phyloP scores from a whole-genome alignment of 2,113 vertebrate genomes.

The Morone chrysops region DNA sequence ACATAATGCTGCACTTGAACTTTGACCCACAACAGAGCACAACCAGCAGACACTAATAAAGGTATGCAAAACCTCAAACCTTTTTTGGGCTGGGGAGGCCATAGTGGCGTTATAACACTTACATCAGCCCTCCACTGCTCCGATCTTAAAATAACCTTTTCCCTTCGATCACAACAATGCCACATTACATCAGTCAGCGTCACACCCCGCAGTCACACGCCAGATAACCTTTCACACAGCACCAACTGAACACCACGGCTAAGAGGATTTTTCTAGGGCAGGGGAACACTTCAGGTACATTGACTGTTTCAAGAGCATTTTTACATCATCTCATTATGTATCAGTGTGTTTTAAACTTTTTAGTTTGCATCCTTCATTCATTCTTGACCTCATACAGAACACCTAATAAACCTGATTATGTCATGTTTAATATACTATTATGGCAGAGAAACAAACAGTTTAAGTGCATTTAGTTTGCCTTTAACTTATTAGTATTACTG shows the following conservation, averaged over 20 bases:
- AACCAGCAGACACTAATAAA: not conserved
- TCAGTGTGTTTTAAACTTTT: not conserved
- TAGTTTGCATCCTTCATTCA: not conserved
- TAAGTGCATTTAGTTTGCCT: not conserved
- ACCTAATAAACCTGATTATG: not conserved
- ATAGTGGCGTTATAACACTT: constrained; percentile 15
- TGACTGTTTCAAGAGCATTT: not conserved
- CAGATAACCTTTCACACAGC: constrained; percentile 62
- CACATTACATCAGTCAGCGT: constrained; percentile 42
- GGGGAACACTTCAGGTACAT: not conserved
- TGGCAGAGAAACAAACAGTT: not conserved
- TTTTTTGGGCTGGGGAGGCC: not conserved
- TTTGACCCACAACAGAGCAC: constrained; percentile 2
- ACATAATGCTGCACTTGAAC: constrained; percentile 10
- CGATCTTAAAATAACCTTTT: constrained; percentile 62
- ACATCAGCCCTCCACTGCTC: constrained; percentile 11
- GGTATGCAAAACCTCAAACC: not conserved
- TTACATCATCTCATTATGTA: not conserved
- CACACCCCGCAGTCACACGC: constrained; percentile 59
- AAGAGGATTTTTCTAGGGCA: constrained; percentile 5
- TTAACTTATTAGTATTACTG: not conserved
- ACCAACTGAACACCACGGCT: not conserved
- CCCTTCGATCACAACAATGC: constrained; percentile 33
- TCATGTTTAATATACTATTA: not conserved
- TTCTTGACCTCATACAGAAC: not conserved